phyloP scores from a whole-genome alignment of 2,888 invertebrate genomes.

The Chymomyza caudatula region DNA sequence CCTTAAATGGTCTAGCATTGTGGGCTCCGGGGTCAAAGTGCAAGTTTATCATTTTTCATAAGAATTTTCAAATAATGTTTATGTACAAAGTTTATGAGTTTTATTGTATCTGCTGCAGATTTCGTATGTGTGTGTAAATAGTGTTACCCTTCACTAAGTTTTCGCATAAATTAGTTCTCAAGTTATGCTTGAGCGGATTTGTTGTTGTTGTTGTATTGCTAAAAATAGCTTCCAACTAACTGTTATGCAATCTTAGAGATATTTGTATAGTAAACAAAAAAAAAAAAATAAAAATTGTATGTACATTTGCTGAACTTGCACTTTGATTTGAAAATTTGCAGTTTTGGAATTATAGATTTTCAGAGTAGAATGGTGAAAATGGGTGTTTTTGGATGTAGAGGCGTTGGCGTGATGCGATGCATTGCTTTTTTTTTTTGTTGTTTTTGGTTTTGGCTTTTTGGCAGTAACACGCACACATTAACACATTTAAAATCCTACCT shows the following conservation, averaged over 20 bases:
- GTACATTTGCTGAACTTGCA: conserved; percentile 19
- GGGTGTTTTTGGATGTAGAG: conserved; percentile 3
- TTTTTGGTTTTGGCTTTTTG: conserved; percentile 2
- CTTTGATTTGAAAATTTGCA: conserved; percentile 2
- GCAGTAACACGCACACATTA: conserved; percentile 32
- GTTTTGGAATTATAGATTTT: background rate
- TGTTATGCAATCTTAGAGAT: background rate
- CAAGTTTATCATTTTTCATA: conserved; percentile 18
- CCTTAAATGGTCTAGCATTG: conserved; percentile 1
- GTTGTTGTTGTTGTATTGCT: background rate
- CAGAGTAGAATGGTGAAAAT: conserved; percentile 1
- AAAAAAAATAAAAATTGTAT: background rate
- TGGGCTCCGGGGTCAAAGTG: conserved; percentile 43
- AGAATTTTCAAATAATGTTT: background rate
- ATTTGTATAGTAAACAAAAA: background rate
- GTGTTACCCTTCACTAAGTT: conserved; percentile 11
- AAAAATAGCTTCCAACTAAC: background rate
- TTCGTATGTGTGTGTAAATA: too few relatives aligned
- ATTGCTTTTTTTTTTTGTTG: conserved; percentile 11
- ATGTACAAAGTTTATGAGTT: background rate
- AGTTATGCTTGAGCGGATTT: conserved; percentile 2
- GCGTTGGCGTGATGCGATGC: background rate
- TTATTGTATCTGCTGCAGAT: background rate
- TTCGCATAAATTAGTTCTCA: conserved; percentile 18
- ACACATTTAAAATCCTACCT: conserved; percentile 75